Evolutionary conservation across 2,888 invertebrate species (phyloP), one percentile per base, ranked within the genome.

Genomic region (Fragum fragum): DNA sequence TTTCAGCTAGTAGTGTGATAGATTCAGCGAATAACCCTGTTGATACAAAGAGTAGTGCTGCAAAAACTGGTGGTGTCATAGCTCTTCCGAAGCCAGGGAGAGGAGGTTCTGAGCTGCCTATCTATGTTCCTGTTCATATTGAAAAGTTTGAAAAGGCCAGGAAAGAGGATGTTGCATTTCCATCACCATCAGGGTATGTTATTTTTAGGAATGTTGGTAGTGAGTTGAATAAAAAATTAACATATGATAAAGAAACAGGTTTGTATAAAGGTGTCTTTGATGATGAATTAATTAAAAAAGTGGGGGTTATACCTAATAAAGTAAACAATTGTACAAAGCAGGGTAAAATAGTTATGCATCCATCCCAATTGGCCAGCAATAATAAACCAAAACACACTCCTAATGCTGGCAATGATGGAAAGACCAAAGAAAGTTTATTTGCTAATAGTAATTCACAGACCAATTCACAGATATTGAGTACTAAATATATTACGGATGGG

Each of bases 101-200:
- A 36, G 32, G 5, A 36, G 9, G 32, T 36, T 36, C 47, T 3
- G 2, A 47, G 16, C 47, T 47, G 16, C 47, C 47, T 3, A 47
- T 47, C n/a, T 47, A 47, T 47, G 47, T 47, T n/a, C 47, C 47
- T 3, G 47, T 47, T n/a, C 47, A 47, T 47, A 47, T 47, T 18
- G 47, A 47, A 47, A 47, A 47, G 47, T 47, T 47, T 47, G 47
- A n/a, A 14, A 47, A 18, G n/a, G 18, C 47, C 14, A 18, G n/a
- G 29, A 61, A 61, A 18, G 36, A 61, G n/a, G 61, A 61, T 18
- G 29, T n/a, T 1, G 29, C 32, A 16, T 32, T 61, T 11, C 85
- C 81, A 59, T 68, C 79, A n/a, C 79, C 81, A 32, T 78, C 83
- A 74, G 83, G 86, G 86, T 86, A 86, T 77, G 86, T 86, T 79